A percentile compares a stretch with the other conserved stretches of the same genome.
Conservation (phyloP, 2,888 invertebrate species). For the Apamea epomidion region DNA sequence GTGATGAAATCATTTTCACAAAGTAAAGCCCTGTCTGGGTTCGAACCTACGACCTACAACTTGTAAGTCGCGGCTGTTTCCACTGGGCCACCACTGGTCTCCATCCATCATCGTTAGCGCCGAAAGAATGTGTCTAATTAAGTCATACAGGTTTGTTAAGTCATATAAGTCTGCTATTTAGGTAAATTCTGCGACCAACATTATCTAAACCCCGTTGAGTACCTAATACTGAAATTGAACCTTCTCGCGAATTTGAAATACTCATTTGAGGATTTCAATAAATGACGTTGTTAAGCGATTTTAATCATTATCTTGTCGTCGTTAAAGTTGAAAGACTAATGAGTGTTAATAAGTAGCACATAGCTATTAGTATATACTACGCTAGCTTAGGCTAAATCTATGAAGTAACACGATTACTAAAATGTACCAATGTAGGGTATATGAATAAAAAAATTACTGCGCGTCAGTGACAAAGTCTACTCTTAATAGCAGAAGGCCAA, state of each 20-base stretch:
- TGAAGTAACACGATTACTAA: neutral
- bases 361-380: too few species aligned
- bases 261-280: neutral
- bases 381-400: too few species aligned
- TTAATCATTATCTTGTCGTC: neutral
- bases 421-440: too few species aligned
- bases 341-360: neutral
- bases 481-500: too few species aligned
- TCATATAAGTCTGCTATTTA: neutral
- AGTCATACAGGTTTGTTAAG: neutral
- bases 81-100: too few species aligned
- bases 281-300: neutral
- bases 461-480: too few species aligned
- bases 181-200: neutral
- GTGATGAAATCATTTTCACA: too few species aligned
- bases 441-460: too few species aligned
- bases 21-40: too few species aligned
- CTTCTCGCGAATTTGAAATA: neutral
- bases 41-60: too few species aligned
- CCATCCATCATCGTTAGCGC: neutral
- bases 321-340: neutral
- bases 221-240: neutral
- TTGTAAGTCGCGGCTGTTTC: too few species aligned
- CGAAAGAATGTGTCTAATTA: neutral
- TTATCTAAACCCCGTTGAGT: neutral